Percentiles rank a stretch among this genome's conserved stretches.
Evolutionary conservation across 2,113 vertebrate genomes (phyloP).

Genomic region (Aspiorhynchus laticeps): DNA sequence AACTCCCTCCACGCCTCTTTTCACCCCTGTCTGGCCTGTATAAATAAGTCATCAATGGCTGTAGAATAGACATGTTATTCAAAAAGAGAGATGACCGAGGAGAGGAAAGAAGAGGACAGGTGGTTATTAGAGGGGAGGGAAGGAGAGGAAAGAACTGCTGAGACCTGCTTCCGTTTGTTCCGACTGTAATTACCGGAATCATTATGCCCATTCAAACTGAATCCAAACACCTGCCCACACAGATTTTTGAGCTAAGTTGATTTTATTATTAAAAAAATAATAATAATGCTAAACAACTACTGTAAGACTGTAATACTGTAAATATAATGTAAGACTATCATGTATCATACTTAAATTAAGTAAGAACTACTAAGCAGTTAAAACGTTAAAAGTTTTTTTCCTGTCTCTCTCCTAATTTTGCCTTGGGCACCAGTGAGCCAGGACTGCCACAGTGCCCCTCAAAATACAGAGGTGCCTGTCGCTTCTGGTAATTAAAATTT

Average conservation of each 20-base stretch:
- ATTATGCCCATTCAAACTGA: slow-evolving; percentile 18
- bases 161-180: slow-evolving; percentile 60
- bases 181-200: slow-evolving; percentile 63
- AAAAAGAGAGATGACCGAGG: slow-evolving; percentile 64
- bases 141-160: slow-evolving; percentile 26
- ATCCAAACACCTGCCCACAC: background rate
- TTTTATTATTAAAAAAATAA: background rate
- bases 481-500: slow-evolving; percentile 29
- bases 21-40: slow-evolving; percentile 46
- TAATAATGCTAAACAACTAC: background rate
- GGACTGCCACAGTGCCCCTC: background rate
- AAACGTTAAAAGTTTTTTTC: background rate
- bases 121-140: slow-evolving; percentile 26
- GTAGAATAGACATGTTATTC: slow-evolving; percentile 59
- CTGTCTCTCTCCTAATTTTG: background rate
- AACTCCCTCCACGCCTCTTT: slow-evolving; percentile 17
- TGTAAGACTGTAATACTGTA: background rate
- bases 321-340: background rate
- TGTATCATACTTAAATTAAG: background rate
- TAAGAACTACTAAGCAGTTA: background rate
- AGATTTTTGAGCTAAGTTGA: background rate
- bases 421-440: background rate
- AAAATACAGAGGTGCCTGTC: background rate
- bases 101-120: slow-evolving; percentile 13
- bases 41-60: slow-evolving; percentile 70